Evolutionary conservation across 1,140 invertebrate species (phyloP), one percentile per base, ranked within the genome.

Genomic region (Steinernema khuongi): DNA sequence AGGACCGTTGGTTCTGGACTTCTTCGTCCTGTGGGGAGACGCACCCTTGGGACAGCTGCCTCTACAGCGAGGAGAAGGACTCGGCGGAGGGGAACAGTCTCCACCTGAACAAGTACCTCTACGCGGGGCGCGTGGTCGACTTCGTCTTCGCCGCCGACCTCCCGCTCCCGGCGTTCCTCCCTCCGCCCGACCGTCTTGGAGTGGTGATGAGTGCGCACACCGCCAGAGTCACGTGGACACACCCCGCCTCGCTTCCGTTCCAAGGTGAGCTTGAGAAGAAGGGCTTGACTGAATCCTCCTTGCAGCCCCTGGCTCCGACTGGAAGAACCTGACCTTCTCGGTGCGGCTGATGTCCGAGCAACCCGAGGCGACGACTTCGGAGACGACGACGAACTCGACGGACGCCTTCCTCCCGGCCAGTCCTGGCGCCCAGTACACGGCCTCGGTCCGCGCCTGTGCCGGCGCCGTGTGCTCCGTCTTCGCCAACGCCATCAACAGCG

Each of bases 1-100:
- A 77, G 11, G 74, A 76, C 36, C 71, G 79, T 0, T 43, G 83
- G n/a, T 81, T 83, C 32, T 81, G 80, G 80, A 75, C 77, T 17
- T 82, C 80, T 17, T 74, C 32, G 1, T 43, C 67, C 1, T 81
- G 80, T 72, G 80, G 81, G 1, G 81, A 81, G 30, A 68, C 77
- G 19, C 79, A 79, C 36, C 79, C 75, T 4, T 79, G 78, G 78
- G 44, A 72, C 7, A 70, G 29, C 1, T 79, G 78, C 43, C 50
- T 79, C 1, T 79, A 30, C 22, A 44, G 77, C 44, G 77, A 78
- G 28, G 77, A 78, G 28, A 77, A 77, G 32, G 77, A 78, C n/a
- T 14, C 50, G 4, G 29, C 67, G 2, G 79, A 43, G 14, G 67
- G 22, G 28, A 70, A 36, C 28, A 79, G 41, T n/a, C 33, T 79